phyloP scores from a whole-genome alignment of 2,797 vertebrate genomes.

The Enteromius radiatus region DNA sequence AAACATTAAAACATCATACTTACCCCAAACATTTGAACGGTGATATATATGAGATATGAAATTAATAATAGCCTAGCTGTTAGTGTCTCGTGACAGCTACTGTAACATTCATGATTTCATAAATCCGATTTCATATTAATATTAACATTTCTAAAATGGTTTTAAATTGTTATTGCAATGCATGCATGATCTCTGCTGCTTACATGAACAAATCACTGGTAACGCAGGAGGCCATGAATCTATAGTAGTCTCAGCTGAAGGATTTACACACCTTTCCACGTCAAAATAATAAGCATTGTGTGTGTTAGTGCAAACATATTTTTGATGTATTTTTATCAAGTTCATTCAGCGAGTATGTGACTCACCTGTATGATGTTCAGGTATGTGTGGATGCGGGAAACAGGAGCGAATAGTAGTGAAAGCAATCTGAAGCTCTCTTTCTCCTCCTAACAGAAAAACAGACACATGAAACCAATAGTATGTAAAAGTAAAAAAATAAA shows the following conservation, averaged over 20 bases:
- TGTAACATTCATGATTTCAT: background rate
- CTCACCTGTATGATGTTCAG: constrained; percentile 80
- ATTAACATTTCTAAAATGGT: background rate
- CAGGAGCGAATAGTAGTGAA: constrained; percentile 74
- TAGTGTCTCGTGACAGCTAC: background rate
- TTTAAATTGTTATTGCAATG: background rate
- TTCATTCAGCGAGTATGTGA: constrained; percentile 3
- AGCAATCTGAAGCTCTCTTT: constrained; percentile 74
- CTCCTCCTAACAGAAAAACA: constrained; percentile 63
- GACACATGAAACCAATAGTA: background rate
- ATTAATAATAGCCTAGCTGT: background rate
- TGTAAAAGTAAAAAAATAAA: no score
- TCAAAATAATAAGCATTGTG: background rate
- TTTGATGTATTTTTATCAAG: background rate
- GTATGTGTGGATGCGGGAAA: constrained; percentile 78
- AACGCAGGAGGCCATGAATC: background rate
- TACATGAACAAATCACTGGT: background rate
- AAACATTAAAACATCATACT: background rate
- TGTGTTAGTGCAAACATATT: background rate
- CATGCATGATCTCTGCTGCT: background rate
- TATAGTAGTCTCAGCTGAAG: background rate
- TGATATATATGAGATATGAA: background rate
- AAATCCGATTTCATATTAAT: background rate
- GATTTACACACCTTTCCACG: background rate
- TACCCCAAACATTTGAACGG: background rate